Conservation (phyloP, 2,888 invertebrate genomes). For the Escarpia spicata region DNA sequence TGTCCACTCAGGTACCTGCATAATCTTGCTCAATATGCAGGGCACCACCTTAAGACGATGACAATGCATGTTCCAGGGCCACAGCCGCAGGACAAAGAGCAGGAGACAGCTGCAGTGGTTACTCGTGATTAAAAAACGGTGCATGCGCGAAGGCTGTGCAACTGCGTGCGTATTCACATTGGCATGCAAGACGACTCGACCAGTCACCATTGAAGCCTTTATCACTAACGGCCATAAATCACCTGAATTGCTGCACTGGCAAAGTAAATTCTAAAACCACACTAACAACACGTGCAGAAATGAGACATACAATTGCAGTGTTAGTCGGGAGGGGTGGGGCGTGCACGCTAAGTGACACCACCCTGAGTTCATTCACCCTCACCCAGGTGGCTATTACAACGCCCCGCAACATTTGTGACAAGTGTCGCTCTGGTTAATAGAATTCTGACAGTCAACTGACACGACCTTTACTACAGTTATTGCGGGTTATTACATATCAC, state of each 20-base stretch:
- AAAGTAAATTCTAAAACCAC: slow-evolving; percentile 5
- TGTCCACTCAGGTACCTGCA: not conserved
- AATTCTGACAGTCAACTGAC: not conserved
- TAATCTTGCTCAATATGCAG: not conserved
- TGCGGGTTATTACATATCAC: too few relatives aligned
- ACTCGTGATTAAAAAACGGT: not conserved
- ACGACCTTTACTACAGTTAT: not conserved
- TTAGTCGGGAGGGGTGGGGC: not conserved
- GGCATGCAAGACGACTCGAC: not conserved
- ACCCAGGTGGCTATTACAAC: not conserved
- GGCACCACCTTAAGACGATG: not conserved
- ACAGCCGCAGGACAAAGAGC: not conserved
- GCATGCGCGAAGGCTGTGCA: not conserved
- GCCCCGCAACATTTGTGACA: not conserved
- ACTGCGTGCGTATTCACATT: not conserved
- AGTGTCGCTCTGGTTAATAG: not conserved
- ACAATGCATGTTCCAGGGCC: slow-evolving; percentile 3
- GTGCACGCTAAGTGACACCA: not conserved
- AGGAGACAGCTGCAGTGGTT: slow-evolving; percentile 1
- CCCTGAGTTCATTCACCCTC: not conserved
- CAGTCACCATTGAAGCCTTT: not conserved
- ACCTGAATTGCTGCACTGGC: not conserved
- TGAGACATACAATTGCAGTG: not conserved
- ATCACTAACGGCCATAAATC: not conserved
- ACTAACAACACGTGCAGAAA: not conserved